Percentiles rank a stretch among this genome's conserved stretches.
These are phyloP conservation scores for Drosophila obscura DNA, from an alignment of 1,140 invertebrate species.

Conservation along the genomic window DNA sequence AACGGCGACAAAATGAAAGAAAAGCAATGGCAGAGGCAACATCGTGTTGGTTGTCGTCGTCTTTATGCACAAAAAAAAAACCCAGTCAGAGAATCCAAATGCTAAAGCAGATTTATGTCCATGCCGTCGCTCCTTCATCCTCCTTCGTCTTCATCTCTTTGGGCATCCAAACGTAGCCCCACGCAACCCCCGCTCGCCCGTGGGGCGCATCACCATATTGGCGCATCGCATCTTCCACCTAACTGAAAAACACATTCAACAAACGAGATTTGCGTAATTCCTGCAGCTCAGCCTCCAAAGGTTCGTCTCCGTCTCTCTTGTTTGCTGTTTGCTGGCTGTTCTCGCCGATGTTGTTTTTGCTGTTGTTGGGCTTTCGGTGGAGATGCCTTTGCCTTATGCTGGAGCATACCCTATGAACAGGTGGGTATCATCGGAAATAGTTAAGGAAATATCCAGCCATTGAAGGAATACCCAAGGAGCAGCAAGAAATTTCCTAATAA, in stretches of 20 bases:
- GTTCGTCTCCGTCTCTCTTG: slow-evolving; percentile 57
- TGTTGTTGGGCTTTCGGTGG: slow-evolving; percentile 11
- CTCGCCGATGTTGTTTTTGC: slow-evolving; percentile 17
- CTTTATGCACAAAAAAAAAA: slow-evolving; percentile 76
- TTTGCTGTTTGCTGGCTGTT: slow-evolving; percentile 47
- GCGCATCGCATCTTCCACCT: slow-evolving; percentile 78
- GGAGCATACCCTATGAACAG: slow-evolving; percentile 29
- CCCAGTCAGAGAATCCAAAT: slow-evolving; percentile 55
- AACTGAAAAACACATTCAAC: slow-evolving; percentile 82
- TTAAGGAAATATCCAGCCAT: neutral
- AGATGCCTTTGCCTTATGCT: slow-evolving; percentile 21
- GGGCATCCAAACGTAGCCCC: neutral
- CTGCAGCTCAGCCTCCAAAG: slow-evolving; percentile 73
- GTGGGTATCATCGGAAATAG: neutral
- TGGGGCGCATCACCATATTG: slow-evolving; percentile 51
- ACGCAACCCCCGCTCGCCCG: neutral
- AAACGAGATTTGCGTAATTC: slow-evolving; percentile 83
- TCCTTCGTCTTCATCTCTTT: too few species aligned
- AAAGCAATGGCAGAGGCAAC: slow-evolving; percentile 66
- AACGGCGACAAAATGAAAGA: slow-evolving; percentile 74
- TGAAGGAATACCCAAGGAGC: too few species aligned
- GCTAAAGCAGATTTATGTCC: slow-evolving; percentile 79
- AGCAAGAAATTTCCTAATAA: neutral
- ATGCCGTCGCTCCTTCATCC: slow-evolving; percentile 11
- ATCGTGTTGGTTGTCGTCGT: slow-evolving; percentile 56